Percentiles rank a stretch among this genome's conserved stretches.
These are phyloP conservation scores for Drosophila arizonae DNA, from an alignment of 1,140 invertebrate species.

Conservation along the genomic window DNA sequence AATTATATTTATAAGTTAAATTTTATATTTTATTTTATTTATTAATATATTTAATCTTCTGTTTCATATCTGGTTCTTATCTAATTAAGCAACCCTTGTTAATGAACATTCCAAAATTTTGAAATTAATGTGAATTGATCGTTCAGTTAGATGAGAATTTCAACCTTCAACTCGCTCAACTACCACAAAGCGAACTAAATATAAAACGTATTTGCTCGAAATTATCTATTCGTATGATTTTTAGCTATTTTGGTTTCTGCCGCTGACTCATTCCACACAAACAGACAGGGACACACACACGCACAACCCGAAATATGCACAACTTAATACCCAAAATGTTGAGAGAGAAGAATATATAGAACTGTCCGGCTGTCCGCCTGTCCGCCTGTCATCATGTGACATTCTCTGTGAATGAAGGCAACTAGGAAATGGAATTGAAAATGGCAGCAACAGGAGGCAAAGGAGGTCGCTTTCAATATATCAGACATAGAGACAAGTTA, in stretches of 20 bases:
- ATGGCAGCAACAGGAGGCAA: constrained; percentile 41
- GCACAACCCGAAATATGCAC: constrained; percentile 34
- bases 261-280: constrained; percentile 50
- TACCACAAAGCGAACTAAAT: constrained; percentile 55
- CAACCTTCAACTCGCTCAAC: constrained; percentile 53
- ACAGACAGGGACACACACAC: constrained; percentile 8
- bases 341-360: constrained; percentile 38
- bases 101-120: constrained; percentile 1
- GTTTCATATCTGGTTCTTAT: too few species aligned
- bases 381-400: constrained; percentile 71
- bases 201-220: constrained; percentile 33
- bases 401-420: constrained; percentile 53
- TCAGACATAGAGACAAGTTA: constrained; percentile 1
- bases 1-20: too few species aligned
- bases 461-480: constrained; percentile 37
- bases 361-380: constrained; percentile 41
- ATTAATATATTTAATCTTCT: too few species aligned
- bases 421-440: constrained; percentile 65
- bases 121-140: too few species aligned
- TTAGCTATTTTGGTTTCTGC: constrained; percentile 48
- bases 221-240: constrained; percentile 50
- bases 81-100: constrained; percentile 7
- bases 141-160: constrained; percentile 10
- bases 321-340: constrained; percentile 19
- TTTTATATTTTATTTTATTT: too few species aligned